Conservation (phyloP, 2,797 vertebrate genomes). For the Yasuhikotakia modesta region DNA sequence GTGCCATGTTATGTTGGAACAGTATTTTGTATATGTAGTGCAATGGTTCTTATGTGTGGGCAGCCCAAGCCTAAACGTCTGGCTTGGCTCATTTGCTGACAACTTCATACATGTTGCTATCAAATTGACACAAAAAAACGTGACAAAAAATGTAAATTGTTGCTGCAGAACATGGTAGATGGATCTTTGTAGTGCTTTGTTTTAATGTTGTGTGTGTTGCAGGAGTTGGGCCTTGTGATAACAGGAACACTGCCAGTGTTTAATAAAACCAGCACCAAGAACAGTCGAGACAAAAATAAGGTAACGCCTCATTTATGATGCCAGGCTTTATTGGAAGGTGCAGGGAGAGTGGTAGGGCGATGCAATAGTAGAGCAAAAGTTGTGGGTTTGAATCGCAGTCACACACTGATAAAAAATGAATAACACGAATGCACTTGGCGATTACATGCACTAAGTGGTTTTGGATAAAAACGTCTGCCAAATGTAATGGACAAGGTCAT, state of each 20-base stretch:
- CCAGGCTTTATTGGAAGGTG: background rate
- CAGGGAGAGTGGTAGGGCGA: background rate
- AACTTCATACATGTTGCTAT: too few relatives aligned
- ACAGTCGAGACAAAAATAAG: slow-evolving; percentile 65
- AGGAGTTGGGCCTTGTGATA: slow-evolving; percentile 96
- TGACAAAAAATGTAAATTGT: background rate
- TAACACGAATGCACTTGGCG: too few relatives aligned
- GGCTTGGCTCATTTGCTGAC: background rate
- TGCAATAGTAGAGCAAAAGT: too few relatives aligned
- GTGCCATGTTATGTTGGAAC: slow-evolving; percentile 44
- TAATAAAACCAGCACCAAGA: slow-evolving; percentile 82
- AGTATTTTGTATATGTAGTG: background rate
- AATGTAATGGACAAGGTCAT: too few relatives aligned
- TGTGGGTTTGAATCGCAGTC: too few relatives aligned
- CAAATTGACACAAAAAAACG: too few relatives aligned
- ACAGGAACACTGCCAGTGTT: slow-evolving; percentile 97
- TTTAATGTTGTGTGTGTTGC: slow-evolving; percentile 50
- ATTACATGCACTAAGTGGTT: too few relatives aligned
- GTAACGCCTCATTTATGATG: slow-evolving; percentile 49
- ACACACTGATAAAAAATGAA: too few relatives aligned
- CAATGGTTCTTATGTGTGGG: too few relatives aligned
- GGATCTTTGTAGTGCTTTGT: background rate
- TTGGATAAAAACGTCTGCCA: too few relatives aligned
- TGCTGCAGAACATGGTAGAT: too few relatives aligned
- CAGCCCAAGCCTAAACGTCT: background rate